phyloP scores from a whole-genome alignment of 2,797 vertebrate genomes.

The Pipistrellus pipistrellus region DNA sequence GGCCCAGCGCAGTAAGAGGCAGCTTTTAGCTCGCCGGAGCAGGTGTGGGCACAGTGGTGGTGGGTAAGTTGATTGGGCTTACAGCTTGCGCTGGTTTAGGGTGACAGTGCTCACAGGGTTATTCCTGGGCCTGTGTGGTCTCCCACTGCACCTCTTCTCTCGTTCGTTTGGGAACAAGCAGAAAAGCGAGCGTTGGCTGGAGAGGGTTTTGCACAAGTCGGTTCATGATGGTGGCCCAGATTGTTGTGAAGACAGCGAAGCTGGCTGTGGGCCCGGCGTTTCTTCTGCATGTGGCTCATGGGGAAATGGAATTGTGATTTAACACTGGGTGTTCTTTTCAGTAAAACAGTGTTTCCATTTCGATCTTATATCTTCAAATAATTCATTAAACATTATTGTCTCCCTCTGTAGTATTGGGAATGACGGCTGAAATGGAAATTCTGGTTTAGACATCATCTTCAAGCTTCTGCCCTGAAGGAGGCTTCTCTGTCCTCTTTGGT shows the following conservation, averaged over 20 bases:
- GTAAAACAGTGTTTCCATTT: constrained; percentile 13
- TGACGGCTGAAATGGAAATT: not conserved
- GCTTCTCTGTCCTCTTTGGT: not conserved
- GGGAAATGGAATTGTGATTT: not conserved
- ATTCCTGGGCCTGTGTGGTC: not conserved
- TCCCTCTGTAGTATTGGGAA: not conserved
- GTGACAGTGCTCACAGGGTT: not conserved
- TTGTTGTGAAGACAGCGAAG: not conserved
- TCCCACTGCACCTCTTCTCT: not conserved
- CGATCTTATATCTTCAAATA: not conserved
- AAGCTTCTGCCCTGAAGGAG: too few relatives aligned
- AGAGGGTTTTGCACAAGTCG: not conserved
- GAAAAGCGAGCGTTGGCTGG: not conserved
- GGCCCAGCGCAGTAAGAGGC: not conserved
- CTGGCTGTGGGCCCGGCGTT: not conserved
- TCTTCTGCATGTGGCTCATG: not conserved
- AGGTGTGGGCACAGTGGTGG: not conserved
- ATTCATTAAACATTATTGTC: not conserved
- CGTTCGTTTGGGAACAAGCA: not conserved
- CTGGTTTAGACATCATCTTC: not conserved
- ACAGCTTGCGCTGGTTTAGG: not conserved
- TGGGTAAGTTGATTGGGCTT: not conserved
- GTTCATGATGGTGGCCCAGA: not conserved
- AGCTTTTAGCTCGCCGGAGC: not conserved
- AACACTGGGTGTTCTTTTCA: not conserved